Conservation (phyloP, 2,113 vertebrate species). For the Noturus placidus region DNA sequence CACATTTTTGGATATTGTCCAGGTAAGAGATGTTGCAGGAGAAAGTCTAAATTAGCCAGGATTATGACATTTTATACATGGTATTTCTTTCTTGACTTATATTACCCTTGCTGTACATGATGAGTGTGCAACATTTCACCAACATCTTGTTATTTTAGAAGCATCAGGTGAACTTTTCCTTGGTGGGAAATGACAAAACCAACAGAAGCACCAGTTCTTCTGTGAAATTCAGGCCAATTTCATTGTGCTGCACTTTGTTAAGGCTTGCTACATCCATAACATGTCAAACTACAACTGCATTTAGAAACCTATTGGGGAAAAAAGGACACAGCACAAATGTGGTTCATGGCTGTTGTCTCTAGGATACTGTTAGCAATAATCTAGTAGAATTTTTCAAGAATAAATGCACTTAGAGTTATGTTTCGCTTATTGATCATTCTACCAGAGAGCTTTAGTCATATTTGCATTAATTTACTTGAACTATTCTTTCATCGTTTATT, state of each 20-base stretch:
- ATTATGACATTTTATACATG: background rate
- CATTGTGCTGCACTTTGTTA: conserved; percentile 37
- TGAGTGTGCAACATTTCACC: background rate
- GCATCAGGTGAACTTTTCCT: conserved; percentile 25
- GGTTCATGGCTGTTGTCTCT: background rate
- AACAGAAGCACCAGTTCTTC: background rate
- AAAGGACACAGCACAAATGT: background rate
- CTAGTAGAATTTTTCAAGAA: background rate
- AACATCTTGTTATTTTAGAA: background rate
- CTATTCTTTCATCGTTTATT: background rate
- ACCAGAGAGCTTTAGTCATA: background rate
- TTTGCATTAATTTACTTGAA: background rate
- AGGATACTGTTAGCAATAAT: background rate
- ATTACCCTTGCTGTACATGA: background rate
- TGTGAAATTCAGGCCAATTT: conserved; percentile 45
- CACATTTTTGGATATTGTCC: background rate
- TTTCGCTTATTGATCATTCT: background rate
- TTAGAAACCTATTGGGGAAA: conserved; percentile 34
- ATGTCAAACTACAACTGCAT: conserved; percentile 45
- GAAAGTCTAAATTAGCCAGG: background rate
- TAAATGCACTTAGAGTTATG: background rate
- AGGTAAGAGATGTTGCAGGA: background rate
- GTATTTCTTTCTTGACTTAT: conserved; percentile 1
- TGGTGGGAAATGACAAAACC: conserved; percentile 33
- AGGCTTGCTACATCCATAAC: conserved; percentile 24